phyloP scores from a whole-genome alignment of 2,113 vertebrate genomes.

The Cygnus buccinator region DNA sequence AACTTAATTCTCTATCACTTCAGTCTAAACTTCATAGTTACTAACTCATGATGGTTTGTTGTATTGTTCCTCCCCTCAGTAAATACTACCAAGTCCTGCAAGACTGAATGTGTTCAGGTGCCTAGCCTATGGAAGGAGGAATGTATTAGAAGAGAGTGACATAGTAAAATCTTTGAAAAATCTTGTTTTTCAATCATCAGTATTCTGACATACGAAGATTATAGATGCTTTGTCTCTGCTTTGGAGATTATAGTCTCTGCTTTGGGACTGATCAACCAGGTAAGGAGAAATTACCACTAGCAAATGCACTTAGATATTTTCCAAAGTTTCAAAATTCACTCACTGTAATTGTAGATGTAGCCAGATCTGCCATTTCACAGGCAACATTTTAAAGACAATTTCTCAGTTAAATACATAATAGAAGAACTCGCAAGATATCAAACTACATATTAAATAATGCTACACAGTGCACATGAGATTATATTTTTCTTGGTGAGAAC shows the following conservation, averaged over 20 bases:
- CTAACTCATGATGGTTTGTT: background rate
- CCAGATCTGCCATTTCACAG: background rate
- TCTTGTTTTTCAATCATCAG: background rate
- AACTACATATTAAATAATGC: background rate
- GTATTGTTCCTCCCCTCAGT: background rate
- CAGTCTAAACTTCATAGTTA: background rate
- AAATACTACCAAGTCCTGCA: background rate
- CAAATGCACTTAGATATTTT: background rate
- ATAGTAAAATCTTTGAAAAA: background rate
- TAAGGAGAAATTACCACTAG: background rate
- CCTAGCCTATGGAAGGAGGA: background rate
- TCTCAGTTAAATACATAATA: background rate
- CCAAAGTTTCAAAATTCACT: background rate
- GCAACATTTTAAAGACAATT: background rate
- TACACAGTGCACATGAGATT: background rate
- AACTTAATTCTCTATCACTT: background rate
- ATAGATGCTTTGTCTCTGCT: background rate
- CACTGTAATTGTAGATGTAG: background rate
- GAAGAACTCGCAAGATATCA: background rate
- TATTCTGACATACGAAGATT: background rate
- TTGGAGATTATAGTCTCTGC: background rate
- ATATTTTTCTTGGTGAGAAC: background rate
- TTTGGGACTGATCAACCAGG: background rate
- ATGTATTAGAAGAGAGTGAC: background rate
- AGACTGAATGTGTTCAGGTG: background rate